Conservation (phyloP, 2,888 invertebrate species). For the Pseudococcus longispinus region DNA sequence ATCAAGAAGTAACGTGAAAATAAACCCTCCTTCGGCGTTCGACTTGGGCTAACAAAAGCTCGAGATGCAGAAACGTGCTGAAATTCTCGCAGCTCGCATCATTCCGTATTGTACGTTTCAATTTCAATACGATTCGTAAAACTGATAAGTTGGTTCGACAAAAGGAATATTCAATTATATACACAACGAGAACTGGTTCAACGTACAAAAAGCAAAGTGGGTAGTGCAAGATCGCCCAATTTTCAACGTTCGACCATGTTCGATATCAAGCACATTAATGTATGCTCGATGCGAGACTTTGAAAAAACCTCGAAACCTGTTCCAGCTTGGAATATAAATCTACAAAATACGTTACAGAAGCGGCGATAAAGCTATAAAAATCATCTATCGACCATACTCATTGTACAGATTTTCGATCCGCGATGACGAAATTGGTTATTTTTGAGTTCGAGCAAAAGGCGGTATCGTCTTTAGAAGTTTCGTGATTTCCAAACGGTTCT, state of each 20-base stretch:
- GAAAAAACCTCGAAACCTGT: neutral
- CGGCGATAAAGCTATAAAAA: neutral
- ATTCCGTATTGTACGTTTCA: neutral
- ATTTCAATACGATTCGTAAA: neutral
- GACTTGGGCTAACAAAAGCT: neutral
- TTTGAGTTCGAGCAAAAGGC: neutral
- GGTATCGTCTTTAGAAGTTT: neutral
- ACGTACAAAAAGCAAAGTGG: neutral
- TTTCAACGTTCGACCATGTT: neutral
- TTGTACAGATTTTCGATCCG: neutral
- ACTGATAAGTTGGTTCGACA: neutral
- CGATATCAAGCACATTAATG: neutral
- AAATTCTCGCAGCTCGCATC: neutral
- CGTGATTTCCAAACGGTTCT: neutral
- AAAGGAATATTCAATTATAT: neutral
- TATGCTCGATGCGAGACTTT: neutral
- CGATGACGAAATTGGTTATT: neutral
- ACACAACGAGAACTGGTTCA: neutral
- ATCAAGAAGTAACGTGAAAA: neutral
- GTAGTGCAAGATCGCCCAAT: neutral
- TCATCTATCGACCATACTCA: neutral
- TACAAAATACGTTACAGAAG: neutral
- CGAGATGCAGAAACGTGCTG: neutral
- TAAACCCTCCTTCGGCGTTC: neutral
- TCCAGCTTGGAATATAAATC: neutral